Conservation (phyloP, 2,113 vertebrate species). For the Trematomus loennbergii region DNA sequence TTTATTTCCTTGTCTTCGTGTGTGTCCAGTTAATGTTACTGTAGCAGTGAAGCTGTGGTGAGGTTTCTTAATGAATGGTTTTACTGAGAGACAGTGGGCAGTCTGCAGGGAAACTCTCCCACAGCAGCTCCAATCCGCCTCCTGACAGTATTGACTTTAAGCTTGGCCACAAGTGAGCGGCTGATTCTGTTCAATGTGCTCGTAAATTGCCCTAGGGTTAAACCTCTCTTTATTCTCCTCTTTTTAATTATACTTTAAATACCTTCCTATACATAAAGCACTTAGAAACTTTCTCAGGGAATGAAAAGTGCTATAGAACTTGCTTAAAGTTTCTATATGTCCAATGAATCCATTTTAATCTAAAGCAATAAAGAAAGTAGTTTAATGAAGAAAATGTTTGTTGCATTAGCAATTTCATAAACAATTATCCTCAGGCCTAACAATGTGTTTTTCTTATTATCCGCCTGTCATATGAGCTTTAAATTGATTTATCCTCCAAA, state of each 20-base stretch:
- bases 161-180: constrained; percentile 5
- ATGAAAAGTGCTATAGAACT: constrained; percentile 8
- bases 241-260: constrained; percentile 29
- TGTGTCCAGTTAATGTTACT: constrained; percentile 51
- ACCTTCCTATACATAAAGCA: constrained; percentile 9
- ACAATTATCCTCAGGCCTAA: too few species aligned
- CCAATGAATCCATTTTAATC: background rate
- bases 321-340: background rate
- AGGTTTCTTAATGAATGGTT: constrained; percentile 52
- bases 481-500: background rate
- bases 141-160: constrained; percentile 35
- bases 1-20: constrained; percentile 53
- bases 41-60: constrained; percentile 35
- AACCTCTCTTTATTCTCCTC: background rate
- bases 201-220: background rate
- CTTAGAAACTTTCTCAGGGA: background rate
- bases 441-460: background rate
- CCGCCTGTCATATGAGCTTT: background rate
- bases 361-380: background rate
- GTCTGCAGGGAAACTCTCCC: constrained; percentile 23
- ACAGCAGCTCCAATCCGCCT: constrained; percentile 12
- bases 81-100: constrained; percentile 14
- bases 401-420: background rate
- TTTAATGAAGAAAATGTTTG: background rate
- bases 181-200: constrained; percentile 1